Conservation (phyloP, 2,888 invertebrate genomes). For the Nemurella pictetii region DNA sequence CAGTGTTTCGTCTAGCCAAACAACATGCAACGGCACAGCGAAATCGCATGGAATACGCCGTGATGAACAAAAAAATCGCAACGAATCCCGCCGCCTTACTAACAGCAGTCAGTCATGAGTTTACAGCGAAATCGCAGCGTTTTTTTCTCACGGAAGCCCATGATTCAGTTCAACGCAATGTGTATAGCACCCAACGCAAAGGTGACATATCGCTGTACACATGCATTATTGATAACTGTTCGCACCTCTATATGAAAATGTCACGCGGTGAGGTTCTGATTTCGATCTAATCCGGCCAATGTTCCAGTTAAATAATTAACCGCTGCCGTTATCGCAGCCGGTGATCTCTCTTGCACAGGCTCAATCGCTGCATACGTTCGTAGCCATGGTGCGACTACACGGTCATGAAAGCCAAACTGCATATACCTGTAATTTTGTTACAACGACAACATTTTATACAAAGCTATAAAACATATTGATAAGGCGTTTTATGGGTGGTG, state of each 20-base stretch:
- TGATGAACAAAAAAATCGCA: no score
- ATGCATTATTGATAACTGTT: not conserved
- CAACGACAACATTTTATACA: not conserved
- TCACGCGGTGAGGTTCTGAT: not conserved
- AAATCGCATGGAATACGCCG: no score
- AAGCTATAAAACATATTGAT: slow-evolving; percentile 19
- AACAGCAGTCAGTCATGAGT: no score
- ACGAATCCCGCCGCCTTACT: no score
- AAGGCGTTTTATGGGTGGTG: not conserved
- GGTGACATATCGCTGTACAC: no score
- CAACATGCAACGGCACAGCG: no score
- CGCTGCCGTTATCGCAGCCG: not conserved
- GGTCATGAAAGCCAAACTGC: not conserved
- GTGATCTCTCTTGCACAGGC: not conserved
- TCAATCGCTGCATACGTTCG: not conserved
- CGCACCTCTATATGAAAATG: not conserved
- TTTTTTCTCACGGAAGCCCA: no score
- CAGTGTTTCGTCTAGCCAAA: no score
- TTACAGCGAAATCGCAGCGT: no score
- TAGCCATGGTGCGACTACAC: not conserved
- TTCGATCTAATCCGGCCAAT: not conserved
- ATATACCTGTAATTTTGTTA: not conserved
- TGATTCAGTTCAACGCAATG: no score
- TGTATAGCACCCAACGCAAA: no score
- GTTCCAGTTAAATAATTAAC: not conserved